Evolutionary conservation across 2,797 vertebrate genomes (phyloP).

Genomic region (Falco novaeseelandiae): DNA sequence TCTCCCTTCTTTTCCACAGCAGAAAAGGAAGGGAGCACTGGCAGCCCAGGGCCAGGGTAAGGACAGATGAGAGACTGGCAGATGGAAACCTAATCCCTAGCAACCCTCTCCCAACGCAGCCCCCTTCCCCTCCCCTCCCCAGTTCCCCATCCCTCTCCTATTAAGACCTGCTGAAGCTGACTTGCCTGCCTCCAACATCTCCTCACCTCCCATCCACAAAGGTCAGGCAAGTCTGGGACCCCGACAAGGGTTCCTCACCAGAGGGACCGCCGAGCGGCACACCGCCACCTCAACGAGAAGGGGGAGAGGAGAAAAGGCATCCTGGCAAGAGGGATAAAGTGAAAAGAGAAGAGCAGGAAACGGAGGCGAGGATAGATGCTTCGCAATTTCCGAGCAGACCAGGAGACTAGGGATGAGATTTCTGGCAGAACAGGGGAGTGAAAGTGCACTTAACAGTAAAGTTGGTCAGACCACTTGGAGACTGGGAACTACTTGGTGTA

Average conservation of each 20-base stretch:
- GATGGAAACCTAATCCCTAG: slow-evolving; percentile 69
- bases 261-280: neutral
- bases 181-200: neutral
- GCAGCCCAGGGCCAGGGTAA: slow-evolving; percentile 11
- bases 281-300: neutral
- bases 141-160: neutral
- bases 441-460: neutral
- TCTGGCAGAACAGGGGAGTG: neutral
- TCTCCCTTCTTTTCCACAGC: slow-evolving; percentile 35
- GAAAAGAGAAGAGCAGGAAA: neutral
- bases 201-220: neutral
- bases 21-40: slow-evolving; percentile 30
- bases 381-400: neutral
- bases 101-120: slow-evolving; percentile 16
- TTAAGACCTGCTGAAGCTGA: neutral
- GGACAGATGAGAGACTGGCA: slow-evolving; percentile 42
- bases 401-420: neutral
- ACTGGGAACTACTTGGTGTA: neutral
- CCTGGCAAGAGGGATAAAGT: neutral
- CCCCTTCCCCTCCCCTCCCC: neutral
- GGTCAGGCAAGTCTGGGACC: neutral
- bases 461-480: neutral
- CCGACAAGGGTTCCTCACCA: neutral
- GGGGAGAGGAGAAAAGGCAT: neutral
- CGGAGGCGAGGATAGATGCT: neutral